phyloP scores from a whole-genome alignment of 2,113 vertebrate genomes.

The Jacana jacana region DNA sequence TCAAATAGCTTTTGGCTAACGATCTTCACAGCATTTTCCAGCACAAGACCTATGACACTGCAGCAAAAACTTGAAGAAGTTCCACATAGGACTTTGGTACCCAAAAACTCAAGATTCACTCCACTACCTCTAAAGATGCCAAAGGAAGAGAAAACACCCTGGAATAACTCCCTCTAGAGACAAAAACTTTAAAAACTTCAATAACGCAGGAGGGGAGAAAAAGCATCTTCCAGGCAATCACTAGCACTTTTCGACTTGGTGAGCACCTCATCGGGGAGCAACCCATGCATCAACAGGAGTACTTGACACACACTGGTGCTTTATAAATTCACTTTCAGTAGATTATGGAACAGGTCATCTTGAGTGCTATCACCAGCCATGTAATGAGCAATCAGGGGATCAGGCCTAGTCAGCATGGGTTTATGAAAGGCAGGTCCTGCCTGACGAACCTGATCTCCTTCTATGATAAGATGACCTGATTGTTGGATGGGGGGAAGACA shows the following conservation, averaged over 20 bases:
- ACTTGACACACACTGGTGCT: background rate
- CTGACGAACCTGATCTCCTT: too few relatives aligned
- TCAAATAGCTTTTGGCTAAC: background rate
- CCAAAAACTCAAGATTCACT: background rate
- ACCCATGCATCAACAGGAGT: background rate
- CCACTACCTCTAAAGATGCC: background rate
- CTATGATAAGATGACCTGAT: too few relatives aligned
- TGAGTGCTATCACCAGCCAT: too few relatives aligned
- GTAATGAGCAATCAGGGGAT: too few relatives aligned
- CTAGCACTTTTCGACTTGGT: background rate
- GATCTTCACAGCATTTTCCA: background rate
- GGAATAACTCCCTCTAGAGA: background rate
- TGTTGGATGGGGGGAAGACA: too few relatives aligned
- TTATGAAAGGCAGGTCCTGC: too few relatives aligned
- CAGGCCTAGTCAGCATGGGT: too few relatives aligned
- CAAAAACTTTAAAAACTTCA: background rate
- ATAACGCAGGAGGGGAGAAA: background rate
- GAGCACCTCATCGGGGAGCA: background rate
- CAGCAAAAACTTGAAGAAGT: background rate
- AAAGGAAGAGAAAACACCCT: background rate
- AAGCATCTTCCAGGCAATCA: background rate
- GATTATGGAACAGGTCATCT: too few relatives aligned
- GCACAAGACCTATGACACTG: background rate
- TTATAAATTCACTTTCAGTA: conserved; percentile 25
- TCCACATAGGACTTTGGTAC: background rate